Evolutionary conservation across 2,113 vertebrate genomes (phyloP), one percentile per base, ranked within the genome.

Genomic region (Pelusios castaneus): DNA sequence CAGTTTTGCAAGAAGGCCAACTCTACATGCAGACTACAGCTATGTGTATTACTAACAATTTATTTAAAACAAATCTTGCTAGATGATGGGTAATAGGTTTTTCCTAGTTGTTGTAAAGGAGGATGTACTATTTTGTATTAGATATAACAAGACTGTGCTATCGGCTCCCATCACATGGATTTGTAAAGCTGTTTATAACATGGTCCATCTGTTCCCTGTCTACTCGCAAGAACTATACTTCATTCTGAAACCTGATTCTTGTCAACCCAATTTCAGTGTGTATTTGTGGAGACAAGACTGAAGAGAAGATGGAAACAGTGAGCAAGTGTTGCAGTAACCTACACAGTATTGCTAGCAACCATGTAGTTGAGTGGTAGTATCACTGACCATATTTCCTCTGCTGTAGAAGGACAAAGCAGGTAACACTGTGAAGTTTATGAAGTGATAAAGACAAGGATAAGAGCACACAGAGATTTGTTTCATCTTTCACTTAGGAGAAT

Each of bases 391-490:
- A 21, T 43, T 56, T 63, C 84, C 43, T 87, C 43, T 52, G 6
- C 55, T 14, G 14, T 9, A 75, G 11, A 75, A 86, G 7, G 31
- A 29, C 10, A 10, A 31, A 1, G 0, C 2, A n/a, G 31, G 7
- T 17, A 29, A 29, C 51, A 2, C 56, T 91, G 12, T n/a, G 16
- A 86, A 83, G 3, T 31, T 3, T 76, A 73, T 1, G n/a, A 81
- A 90, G 54, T 24, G 58, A 3, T 12, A 86, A 56, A 12, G 7
- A 87, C 85, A 79, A 5, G 8, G 29, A 85, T 70, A n/a, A 60
- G 45, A 70, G 11, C 4, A 0, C 6, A 41, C 19, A 45, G 43
- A 81, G 10, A 43, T 55, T 31, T 1, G 8, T 67, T 82, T 52
- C 1, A 38, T n/a, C 3, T 17, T 73, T 86, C 88, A 80, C 54